Base-by-base conservation (phyloP, 2,797 vertebrate species). In the Anableps anableps region DNA sequence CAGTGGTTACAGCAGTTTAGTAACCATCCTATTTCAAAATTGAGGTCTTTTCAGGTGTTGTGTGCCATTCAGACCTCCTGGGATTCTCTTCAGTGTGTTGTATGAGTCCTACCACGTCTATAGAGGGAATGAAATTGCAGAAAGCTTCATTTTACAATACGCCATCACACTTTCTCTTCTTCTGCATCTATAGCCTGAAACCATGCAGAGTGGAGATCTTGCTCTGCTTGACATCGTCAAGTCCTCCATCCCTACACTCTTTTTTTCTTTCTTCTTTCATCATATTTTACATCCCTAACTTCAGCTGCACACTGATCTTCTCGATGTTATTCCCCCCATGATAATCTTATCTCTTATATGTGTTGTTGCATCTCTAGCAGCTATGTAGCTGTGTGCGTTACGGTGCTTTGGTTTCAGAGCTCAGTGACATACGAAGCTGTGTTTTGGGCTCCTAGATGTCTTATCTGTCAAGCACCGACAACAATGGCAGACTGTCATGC, bases 1-100 rank as follows among this genome's bases (percentile, higher is more conserved):
- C 91, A 60, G 41, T 48, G 79, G 91, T 92, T 93, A 92, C 89
- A 93, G 94, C 92, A 93, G 91, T 96, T 95, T 93, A 94, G 93
- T 90, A 88, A 91, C 90, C 90, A 89, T 92, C 88, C 93, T 81
- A 84, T 94, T 94, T 94, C 78, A 76, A 94, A 94, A 95, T 90
- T 84, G 89, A 88, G 91, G 87, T 87, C 88, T 93, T 93, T 94
- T 93, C 88, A 91, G 85, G 91, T 90, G 88, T 93, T 89, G 89
- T 84, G 86, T 80, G 81, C 85, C 89, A 83, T 89, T 92, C 87
- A 89, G 90, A 91, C 90, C 92, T 87, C 87, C 88, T 78, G 92
- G 91, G 90, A 91, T 81, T 83, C 86, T 91, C 81, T 81, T 81
- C 83, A 77, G 85, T 53, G 48, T 80, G 75, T 84, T 73, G 77